Evolutionary conservation across 2,797 vertebrate species (phyloP).

Genomic region (Acanthurus leucopareius): DNA sequence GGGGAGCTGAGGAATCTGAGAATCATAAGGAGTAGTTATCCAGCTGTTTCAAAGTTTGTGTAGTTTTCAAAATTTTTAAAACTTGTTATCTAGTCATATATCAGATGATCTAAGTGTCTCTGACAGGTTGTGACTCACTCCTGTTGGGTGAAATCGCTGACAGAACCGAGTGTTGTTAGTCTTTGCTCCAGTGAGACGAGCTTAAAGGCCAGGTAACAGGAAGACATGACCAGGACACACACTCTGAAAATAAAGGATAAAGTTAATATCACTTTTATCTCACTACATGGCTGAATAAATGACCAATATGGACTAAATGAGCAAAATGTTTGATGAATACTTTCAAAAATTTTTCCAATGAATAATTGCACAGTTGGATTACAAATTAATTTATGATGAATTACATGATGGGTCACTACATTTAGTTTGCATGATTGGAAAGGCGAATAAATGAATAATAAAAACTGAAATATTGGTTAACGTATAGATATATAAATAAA

Average conservation of each 20-base stretch:
- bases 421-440: no score
- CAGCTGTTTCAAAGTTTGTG: no score
- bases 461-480: not conserved
- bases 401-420: not conserved
- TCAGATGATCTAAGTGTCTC: no score
- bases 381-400: not conserved
- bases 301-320: not conserved
- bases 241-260: constrained; percentile 81
- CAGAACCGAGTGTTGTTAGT: constrained; percentile 85
- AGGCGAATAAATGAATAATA: not conserved
- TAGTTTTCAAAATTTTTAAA: no score
- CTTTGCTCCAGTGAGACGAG: constrained; percentile 91
- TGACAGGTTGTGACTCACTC: no score
- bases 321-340: not conserved
- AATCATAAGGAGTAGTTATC: no score
- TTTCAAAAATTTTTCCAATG: not conserved
- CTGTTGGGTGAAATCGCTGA: constrained; percentile 80
- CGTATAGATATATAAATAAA: not conserved
- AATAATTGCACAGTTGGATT: not conserved
- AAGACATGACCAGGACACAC: constrained; percentile 90
- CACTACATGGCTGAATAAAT: not conserved
- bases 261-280: no score
- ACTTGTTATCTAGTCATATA: no score
- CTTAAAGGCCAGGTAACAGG: constrained; percentile 93
- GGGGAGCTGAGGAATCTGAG: no score